phyloP scores from a whole-genome alignment of 2,113 vertebrate species.

The Cephalopterus ornatus region DNA sequence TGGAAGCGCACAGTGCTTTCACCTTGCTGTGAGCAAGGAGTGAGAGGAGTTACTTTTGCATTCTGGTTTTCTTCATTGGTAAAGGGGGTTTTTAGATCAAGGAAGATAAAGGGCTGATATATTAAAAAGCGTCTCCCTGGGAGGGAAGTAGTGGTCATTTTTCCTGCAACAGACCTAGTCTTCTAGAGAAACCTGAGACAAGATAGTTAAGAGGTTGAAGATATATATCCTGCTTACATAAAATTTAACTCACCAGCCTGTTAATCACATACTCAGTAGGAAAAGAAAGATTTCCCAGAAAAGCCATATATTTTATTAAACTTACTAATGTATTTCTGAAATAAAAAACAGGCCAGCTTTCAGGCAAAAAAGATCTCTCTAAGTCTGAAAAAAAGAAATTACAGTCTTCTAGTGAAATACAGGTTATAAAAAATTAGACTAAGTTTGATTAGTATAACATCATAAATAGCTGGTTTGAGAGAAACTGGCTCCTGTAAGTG shows the following conservation, averaged over 20 bases:
- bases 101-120: neutral
- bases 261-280: neutral
- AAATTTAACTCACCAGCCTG: neutral
- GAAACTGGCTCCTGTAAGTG: neutral
- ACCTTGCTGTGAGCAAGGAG: neutral
- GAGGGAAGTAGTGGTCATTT: neutral
- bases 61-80: neutral
- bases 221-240: neutral
- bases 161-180: neutral
- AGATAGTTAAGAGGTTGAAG: neutral
- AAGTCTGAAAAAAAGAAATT: neutral
- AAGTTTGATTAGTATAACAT: neutral
- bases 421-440: neutral
- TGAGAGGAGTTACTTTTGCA: neutral
- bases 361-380: neutral
- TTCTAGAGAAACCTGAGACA: neutral
- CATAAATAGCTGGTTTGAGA: neutral
- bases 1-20: neutral
- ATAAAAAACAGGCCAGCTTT: neutral
- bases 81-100: neutral
- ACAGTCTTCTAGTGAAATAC: neutral
- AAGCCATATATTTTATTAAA: constrained; percentile 3
- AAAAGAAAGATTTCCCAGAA: constrained; percentile 2
- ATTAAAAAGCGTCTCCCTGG: neutral
- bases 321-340: neutral